phyloP scores from a whole-genome alignment of 1,140 invertebrate species.

The Holcopasites calliopsidis region DNA sequence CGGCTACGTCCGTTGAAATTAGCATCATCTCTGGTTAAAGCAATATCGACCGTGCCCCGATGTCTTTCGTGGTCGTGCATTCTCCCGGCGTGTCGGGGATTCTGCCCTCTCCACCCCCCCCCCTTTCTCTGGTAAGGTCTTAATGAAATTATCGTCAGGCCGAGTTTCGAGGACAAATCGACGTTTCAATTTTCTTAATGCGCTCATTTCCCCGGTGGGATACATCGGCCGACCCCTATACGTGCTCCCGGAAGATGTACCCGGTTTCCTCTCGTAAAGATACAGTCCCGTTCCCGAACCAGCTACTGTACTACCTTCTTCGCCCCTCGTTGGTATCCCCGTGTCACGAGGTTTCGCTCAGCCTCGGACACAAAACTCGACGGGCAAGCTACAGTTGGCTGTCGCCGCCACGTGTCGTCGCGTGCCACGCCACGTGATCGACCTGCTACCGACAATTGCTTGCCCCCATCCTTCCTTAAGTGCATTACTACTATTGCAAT shows the following conservation, averaged over 20 bases:
- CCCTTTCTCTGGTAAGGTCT: constrained; percentile 32
- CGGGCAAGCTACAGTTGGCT: constrained; percentile 44
- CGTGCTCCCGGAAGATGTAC: constrained; percentile 48
- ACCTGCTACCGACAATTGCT: constrained; percentile 66
- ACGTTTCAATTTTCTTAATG: constrained; percentile 81
- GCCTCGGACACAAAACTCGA: background rate
- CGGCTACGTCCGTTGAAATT: constrained; percentile 54
- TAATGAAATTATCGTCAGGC: constrained; percentile 76
- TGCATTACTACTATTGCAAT: constrained; percentile 66
- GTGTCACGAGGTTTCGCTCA: background rate
- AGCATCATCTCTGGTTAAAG: constrained; percentile 59
- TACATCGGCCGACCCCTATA: constrained; percentile 41
- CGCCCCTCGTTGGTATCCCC: background rate
- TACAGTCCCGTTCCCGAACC: background rate
- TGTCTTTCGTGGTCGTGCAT: constrained; percentile 22
- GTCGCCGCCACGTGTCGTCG: constrained; percentile 71
- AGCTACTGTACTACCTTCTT: background rate
- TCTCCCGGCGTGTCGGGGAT: constrained; percentile 4
- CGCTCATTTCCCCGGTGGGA: constrained; percentile 65
- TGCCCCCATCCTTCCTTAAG: constrained; percentile 64
- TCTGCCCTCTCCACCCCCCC: background rate
- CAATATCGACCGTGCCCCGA: constrained; percentile 59
- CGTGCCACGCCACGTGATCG: constrained; percentile 71
- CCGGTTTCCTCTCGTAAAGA: constrained; percentile 36
- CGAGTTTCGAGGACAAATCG: constrained; percentile 77